A percentile compares a stretch with the other conserved stretches of the same genome.
These are phyloP conservation scores for Trachelipus rathkii DNA, from an alignment of 1,140 invertebrate species.

Conservation along the genomic window DNA sequence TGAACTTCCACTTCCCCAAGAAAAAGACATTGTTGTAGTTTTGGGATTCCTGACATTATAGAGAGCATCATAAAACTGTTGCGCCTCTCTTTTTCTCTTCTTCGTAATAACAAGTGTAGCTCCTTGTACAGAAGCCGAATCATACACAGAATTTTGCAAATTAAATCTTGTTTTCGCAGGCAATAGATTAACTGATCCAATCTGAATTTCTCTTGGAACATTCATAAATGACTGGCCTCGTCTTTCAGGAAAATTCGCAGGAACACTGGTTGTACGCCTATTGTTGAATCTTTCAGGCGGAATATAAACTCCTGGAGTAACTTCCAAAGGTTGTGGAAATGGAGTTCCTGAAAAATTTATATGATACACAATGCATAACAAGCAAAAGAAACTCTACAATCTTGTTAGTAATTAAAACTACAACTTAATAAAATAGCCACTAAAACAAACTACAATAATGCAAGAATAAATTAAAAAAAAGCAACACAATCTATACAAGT, in stretches of 20 bases:
- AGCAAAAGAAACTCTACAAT: no score
- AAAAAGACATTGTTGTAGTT: not conserved
- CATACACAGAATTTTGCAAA: not conserved
- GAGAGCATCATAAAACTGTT: not conserved
- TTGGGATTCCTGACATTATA: not conserved
- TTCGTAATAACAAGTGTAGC: not conserved
- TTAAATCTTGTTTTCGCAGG: not conserved
- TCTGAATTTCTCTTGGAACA: not conserved
- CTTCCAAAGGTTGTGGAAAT: not conserved
- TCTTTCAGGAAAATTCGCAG: not conserved
- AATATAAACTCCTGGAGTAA: not conserved
- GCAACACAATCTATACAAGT: no score
- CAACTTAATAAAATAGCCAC: no score
- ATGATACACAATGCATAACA: no score
- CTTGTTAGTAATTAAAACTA: no score
- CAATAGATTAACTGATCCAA: not conserved
- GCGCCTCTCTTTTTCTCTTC: not conserved
- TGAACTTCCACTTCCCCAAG: not conserved
- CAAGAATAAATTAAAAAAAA: no score
- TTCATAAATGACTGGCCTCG: not conserved
- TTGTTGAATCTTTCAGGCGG: not conserved
- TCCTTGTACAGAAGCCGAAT: not conserved
- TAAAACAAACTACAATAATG: no score
- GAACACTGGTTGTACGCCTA: not conserved
- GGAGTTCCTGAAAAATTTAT: not conserved